A percentile compares a stretch with the other conserved stretches of the same genome.
phyloP scores from a whole-genome alignment of 1,140 invertebrate species.

The Drosophila pseudoobscura region DNA sequence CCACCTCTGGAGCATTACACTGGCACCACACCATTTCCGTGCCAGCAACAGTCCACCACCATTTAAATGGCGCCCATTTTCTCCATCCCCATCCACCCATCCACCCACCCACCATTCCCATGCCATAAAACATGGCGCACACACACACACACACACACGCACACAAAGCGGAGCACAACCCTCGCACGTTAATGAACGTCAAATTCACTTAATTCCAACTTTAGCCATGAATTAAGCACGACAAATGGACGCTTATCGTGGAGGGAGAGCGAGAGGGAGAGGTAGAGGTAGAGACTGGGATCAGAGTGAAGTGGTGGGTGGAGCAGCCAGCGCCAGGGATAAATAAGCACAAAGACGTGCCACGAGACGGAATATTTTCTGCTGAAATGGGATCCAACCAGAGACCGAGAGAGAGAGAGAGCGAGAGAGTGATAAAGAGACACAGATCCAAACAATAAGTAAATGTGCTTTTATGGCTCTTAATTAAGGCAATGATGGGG shows the following conservation, averaged over 20 bases:
- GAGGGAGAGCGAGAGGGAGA: conserved; percentile 9
- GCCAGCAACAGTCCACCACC: conserved; percentile 47
- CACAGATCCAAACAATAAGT: conserved; percentile 69
- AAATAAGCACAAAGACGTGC: conserved; percentile 60
- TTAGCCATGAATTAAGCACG: conserved; percentile 83
- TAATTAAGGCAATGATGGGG: conserved; percentile 83
- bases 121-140: conserved; percentile 33
- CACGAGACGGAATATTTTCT: conserved; percentile 17
- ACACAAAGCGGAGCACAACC: conserved; percentile 55
- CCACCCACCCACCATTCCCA: conserved; percentile 1
- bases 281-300: conserved; percentile 1
- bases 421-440: neutral
- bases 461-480: conserved; percentile 83
- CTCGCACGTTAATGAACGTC: conserved; percentile 83
- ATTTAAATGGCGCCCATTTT: conserved; percentile 41
- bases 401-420: neutral
- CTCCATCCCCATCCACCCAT: neutral
- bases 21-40: conserved; percentile 11
- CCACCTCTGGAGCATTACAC: conserved; percentile 19
- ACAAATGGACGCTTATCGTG: conserved; percentile 63
- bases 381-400: conserved; percentile 13
- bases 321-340: conserved; percentile 13
- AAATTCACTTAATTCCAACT: conserved; percentile 83
- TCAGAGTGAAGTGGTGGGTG: conserved; percentile 33
- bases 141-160: conserved; percentile 6